These are phyloP conservation scores for Empidonax traillii DNA, from an alignment of 2,113 vertebrate genomes.

Conservation along the genomic window DNA sequence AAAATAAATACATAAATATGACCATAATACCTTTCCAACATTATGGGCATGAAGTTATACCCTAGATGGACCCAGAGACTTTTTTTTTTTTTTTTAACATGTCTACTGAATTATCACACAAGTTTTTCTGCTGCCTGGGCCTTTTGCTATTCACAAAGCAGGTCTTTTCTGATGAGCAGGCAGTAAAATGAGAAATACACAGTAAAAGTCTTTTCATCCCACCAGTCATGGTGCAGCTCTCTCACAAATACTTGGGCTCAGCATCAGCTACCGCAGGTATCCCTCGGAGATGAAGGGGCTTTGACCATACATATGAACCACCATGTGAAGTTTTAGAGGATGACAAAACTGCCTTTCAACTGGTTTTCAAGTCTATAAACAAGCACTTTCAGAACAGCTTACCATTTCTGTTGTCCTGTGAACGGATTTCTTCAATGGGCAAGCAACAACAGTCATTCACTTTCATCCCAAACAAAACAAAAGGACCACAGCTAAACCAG, in stretches of 20 bases:
- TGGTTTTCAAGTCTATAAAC: not conserved
- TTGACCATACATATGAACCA: not conserved
- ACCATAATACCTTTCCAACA: not conserved
- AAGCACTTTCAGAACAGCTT: not conserved
- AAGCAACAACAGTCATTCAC: not conserved
- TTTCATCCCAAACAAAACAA: conserved; percentile 5
- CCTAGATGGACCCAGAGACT: not conserved
- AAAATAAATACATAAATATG: not conserved
- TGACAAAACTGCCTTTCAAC: not conserved
- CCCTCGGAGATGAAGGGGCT: not conserved
- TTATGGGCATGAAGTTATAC: not conserved
- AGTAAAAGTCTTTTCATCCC: not conserved
- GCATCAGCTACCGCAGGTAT: not conserved
- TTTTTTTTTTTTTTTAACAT: not conserved
- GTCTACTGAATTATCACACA: not conserved
- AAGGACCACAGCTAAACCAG: not conserved
- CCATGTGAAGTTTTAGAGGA: not conserved
- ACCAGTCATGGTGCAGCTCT: not conserved
- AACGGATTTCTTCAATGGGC: not conserved
- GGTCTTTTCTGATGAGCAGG: not conserved
- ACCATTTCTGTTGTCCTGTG: not conserved
- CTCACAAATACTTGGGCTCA: not conserved
- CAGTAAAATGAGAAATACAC: not conserved
- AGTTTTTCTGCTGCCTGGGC: not conserved
- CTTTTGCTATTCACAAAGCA: not conserved